Conservation (phyloP, 2,797 vertebrate genomes). For the Anguilla megastoma region DNA sequence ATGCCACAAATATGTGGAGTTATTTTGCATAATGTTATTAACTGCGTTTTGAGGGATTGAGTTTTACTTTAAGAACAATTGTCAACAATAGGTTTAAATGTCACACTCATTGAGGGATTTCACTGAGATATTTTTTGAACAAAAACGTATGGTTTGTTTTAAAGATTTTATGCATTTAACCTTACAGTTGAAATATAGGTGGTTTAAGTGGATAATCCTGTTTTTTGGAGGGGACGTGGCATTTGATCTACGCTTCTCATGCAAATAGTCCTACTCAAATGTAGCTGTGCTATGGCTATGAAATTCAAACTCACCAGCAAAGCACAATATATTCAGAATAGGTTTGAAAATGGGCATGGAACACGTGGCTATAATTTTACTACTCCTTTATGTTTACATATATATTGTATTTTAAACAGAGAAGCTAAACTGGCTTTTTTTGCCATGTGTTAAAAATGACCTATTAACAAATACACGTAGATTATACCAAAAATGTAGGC, state of each 20-base stretch:
- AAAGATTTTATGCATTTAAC: too few relatives aligned
- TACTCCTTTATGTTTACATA: neutral
- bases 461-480: neutral
- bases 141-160: neutral
- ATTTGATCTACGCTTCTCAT: conserved; percentile 5
- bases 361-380: neutral
- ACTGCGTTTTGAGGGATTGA: neutral
- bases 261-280: conserved; percentile 28
- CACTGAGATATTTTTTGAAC: neutral
- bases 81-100: neutral
- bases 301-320: conserved; percentile 22
- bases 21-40: neutral
- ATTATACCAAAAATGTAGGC: neutral
- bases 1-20: neutral
- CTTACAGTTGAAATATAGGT: neutral
- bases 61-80: neutral
- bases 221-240: neutral
- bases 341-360: conserved; percentile 10
- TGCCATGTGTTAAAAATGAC: neutral
- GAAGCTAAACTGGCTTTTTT: neutral
- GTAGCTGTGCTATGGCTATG: neutral
- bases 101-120: neutral
- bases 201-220: neutral
- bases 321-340: conserved; percentile 10
- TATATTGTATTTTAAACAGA: neutral